Conservation (phyloP, 2,797 vertebrate genomes). For the Phalloptychus januarius region DNA sequence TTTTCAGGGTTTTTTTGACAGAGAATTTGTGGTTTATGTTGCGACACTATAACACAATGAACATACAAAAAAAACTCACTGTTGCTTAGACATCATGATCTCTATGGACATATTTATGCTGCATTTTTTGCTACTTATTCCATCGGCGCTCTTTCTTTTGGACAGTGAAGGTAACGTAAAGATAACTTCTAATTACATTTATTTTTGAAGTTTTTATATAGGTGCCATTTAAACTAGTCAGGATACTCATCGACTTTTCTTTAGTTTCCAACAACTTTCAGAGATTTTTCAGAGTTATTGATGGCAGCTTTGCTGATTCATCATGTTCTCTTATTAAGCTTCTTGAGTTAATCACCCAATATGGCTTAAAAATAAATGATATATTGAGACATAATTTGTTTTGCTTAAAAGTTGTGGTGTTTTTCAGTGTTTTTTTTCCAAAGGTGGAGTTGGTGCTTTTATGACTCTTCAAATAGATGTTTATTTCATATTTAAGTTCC, state of each 20-base stretch:
- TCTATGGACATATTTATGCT: background rate
- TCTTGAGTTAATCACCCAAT: background rate
- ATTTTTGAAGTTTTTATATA: background rate
- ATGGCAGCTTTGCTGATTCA: background rate
- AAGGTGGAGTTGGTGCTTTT: background rate
- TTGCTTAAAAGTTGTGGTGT: too few species aligned
- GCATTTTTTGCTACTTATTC: background rate
- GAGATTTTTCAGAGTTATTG: background rate
- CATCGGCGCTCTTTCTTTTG: background rate
- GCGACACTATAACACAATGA: too few species aligned
- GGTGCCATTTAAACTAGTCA: background rate
- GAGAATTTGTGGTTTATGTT: background rate
- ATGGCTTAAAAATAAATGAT: background rate
- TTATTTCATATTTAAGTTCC: background rate
- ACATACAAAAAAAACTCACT: background rate
- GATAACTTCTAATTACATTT: background rate
- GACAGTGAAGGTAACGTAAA: background rate
- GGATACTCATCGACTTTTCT: background rate
- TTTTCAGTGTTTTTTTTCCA: too few species aligned
- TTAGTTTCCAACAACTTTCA: background rate
- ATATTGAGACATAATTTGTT: too few species aligned
- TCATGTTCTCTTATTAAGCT: background rate
- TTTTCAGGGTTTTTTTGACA: background rate
- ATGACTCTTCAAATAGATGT: background rate
- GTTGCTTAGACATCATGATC: background rate